A percentile compares a stretch with the other conserved stretches of the same genome.
Evolutionary conservation across 2,113 vertebrate species (phyloP).

Genomic region (Amblyornis subalaris): DNA sequence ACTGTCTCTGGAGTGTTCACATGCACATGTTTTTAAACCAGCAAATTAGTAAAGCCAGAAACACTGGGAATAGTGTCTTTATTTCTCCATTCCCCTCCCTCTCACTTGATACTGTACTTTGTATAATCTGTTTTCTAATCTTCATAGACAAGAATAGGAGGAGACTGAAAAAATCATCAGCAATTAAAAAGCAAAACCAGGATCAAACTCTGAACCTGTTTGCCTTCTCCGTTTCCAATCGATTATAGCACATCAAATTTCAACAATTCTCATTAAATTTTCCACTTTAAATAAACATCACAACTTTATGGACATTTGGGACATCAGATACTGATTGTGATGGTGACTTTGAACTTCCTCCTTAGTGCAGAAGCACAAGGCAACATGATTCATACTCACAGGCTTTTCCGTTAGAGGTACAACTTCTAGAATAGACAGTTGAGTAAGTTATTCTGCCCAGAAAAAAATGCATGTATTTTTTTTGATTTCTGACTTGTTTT

Average conservation of each 20-base stretch:
- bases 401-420: not conserved
- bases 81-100: not conserved
- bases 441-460: not conserved
- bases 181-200: not conserved
- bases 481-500: not conserved
- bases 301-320: not conserved
- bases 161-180: not conserved
- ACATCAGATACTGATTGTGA: not conserved
- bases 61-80: not conserved
- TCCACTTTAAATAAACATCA: not conserved
- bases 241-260: not conserved
- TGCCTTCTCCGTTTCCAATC: not conserved
- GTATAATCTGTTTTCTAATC: not conserved
- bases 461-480: not conserved
- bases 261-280: not conserved
- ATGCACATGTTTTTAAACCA: not conserved
- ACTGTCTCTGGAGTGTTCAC: not conserved
- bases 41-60: not conserved
- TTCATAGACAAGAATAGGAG: not conserved
- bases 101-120: not conserved
- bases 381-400: not conserved
- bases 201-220: not conserved
- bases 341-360: not conserved
- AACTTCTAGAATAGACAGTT: not conserved
- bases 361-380: not conserved